Evolutionary conservation across 2,797 vertebrate species (phyloP).

Genomic region (Merluccius polli): DNA sequence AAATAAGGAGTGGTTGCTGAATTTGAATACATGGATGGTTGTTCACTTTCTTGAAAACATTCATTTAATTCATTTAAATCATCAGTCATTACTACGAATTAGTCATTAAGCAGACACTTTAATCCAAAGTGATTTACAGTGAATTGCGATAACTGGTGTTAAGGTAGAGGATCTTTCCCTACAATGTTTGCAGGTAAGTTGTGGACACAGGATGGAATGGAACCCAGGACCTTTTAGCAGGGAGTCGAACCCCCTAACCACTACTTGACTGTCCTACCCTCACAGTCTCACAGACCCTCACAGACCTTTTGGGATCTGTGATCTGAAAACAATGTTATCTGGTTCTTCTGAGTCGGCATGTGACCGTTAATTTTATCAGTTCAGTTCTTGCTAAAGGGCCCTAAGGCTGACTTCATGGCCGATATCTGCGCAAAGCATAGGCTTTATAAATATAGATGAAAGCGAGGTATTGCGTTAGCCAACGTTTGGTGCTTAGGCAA

Average conservation of each 20-base stretch:
- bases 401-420: no score
- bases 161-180: not conserved
- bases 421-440: no score
- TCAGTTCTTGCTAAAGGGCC: not conserved
- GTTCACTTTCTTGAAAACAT: no score
- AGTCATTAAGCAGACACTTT: not conserved
- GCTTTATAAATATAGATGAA: no score
- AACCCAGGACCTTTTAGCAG: not conserved
- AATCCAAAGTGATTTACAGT: not conserved
- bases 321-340: not conserved
- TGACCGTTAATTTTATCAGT: not conserved
- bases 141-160: not conserved
- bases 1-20: not conserved
- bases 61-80: no score
- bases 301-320: not conserved
- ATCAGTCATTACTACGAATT: not conserved
- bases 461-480: not conserved
- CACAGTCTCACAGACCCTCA: not conserved
- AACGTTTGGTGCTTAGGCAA: no score
- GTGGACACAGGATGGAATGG: no score
- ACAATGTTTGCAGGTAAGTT: no score
- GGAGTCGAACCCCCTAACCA: not conserved
- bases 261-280: not conserved
- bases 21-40: not conserved
- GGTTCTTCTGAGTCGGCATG: not conserved